phyloP scores from a whole-genome alignment of 2,113 vertebrate species.

The Phaethornis superciliosus region DNA sequence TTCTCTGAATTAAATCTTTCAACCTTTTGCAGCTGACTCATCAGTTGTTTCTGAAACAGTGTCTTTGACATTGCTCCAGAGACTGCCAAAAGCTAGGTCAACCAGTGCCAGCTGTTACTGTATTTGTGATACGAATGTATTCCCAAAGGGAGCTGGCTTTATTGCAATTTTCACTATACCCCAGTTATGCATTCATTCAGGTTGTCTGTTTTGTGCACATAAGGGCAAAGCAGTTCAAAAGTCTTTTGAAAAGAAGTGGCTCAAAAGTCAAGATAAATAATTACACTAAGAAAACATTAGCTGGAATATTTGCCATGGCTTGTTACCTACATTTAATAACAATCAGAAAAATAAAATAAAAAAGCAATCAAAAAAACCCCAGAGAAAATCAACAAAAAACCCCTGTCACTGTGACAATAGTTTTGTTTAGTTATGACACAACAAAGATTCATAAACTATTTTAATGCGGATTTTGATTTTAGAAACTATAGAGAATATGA shows the following conservation, averaged over 20 bases:
- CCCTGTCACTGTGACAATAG: background rate
- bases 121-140: background rate
- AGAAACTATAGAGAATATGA: background rate
- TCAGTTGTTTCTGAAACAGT: constrained; percentile 40
- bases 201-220: background rate
- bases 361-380: background rate
- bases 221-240: background rate
- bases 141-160: constrained; percentile 4
- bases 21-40: constrained; percentile 31
- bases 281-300: background rate
- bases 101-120: background rate
- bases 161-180: constrained; percentile 49
- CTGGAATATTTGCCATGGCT: background rate
- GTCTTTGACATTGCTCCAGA: background rate
- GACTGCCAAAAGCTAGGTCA: constrained; percentile 20
- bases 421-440: background rate
- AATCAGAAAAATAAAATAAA: too few relatives aligned
- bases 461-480: constrained; percentile 7
- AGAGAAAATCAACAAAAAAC: background rate
- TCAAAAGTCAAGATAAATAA: constrained; percentile 41
- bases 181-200: background rate
- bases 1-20: background rate
- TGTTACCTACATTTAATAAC: background rate
- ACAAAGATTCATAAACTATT: background rate
- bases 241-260: constrained; percentile 15